Percentiles rank a stretch among this genome's conserved stretches.
These are phyloP conservation scores for Paramisgurnus dabryanus DNA, from an alignment of 2,113 vertebrate genomes.

Conservation along the genomic window DNA sequence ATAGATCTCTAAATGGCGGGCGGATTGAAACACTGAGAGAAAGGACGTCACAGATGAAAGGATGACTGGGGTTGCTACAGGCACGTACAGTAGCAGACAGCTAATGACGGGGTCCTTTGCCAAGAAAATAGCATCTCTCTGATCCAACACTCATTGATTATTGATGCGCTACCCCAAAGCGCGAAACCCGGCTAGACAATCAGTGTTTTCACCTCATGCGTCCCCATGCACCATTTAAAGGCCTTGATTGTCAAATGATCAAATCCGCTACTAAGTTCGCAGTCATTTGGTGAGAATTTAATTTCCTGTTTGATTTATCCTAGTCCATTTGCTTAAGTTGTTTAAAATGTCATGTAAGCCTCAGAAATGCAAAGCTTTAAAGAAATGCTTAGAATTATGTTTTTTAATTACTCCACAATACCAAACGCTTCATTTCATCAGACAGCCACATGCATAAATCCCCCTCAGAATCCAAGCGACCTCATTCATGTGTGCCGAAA, in stretches of 20 bases:
- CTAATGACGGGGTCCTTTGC: slow-evolving; percentile 71
- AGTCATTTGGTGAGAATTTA: slow-evolving; percentile 2
- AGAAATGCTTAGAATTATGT: slow-evolving; percentile 7
- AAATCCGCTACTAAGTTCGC: slow-evolving; percentile 33
- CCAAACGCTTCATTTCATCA: slow-evolving; percentile 16
- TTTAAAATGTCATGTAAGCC: slow-evolving; percentile 15
- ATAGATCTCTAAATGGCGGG: slow-evolving; percentile 50
- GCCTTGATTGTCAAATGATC: slow-evolving; percentile 65
- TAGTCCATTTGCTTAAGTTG: slow-evolving; percentile 28
- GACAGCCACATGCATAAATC: slow-evolving; percentile 19
- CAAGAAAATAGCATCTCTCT: slow-evolving; percentile 48
- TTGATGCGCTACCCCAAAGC: slow-evolving; percentile 67
- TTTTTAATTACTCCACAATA: slow-evolving; percentile 22
- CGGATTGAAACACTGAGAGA: slow-evolving; percentile 64
- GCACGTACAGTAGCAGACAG: slow-evolving; percentile 45
- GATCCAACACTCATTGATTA: slow-evolving; percentile 72
- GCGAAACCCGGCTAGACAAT: slow-evolving; percentile 61
- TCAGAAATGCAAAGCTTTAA: slow-evolving; percentile 18
- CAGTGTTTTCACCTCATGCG: slow-evolving; percentile 49
- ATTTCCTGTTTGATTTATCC: slow-evolving; percentile 22
- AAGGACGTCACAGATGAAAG: slow-evolving; percentile 69
- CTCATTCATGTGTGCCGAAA: slow-evolving; percentile 6
- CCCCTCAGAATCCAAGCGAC: slow-evolving; percentile 22
- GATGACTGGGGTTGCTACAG: slow-evolving; percentile 57
- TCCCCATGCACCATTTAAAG: slow-evolving; percentile 59